Evolutionary conservation across 2,113 vertebrate species (phyloP).

Genomic region (Climacteris rufus): DNA sequence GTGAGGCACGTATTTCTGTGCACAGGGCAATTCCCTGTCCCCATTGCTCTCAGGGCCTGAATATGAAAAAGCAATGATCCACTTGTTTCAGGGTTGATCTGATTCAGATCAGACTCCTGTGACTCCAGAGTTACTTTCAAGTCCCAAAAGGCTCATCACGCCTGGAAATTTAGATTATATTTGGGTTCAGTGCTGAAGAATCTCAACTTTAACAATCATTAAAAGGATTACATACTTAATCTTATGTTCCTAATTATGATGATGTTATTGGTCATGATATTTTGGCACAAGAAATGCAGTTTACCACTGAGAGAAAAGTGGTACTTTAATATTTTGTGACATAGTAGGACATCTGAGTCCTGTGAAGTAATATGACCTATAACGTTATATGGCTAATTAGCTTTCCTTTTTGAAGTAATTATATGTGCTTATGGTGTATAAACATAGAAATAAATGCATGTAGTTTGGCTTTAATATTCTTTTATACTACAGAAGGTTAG

Average conservation of each 20-base stretch:
- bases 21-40: not conserved
- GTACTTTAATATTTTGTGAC: not conserved
- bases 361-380: not conserved
- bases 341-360: not conserved
- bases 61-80: not conserved
- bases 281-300: not conserved
- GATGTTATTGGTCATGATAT: not conserved
- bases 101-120: not conserved
- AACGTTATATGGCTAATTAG: conserved; percentile 15
- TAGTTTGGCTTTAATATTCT: conserved; percentile 27
- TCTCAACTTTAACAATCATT: not conserved
- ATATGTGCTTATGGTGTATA: not conserved
- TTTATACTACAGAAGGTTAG: conserved; percentile 24
- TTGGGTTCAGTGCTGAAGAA: not conserved
- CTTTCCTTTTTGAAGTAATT: not conserved
- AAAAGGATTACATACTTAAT: not conserved
- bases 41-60: not conserved
- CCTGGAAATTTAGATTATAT: not conserved
- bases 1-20: not conserved
- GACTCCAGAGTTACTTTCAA: not conserved
- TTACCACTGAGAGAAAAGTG: not conserved
- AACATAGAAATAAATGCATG: conserved; percentile 38
- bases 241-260: not conserved
- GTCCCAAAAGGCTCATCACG: not conserved
- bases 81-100: not conserved